These are phyloP conservation scores for Bimastos eiseni DNA, from an alignment of 2,888 invertebrate species.

Conservation along the genomic window DNA sequence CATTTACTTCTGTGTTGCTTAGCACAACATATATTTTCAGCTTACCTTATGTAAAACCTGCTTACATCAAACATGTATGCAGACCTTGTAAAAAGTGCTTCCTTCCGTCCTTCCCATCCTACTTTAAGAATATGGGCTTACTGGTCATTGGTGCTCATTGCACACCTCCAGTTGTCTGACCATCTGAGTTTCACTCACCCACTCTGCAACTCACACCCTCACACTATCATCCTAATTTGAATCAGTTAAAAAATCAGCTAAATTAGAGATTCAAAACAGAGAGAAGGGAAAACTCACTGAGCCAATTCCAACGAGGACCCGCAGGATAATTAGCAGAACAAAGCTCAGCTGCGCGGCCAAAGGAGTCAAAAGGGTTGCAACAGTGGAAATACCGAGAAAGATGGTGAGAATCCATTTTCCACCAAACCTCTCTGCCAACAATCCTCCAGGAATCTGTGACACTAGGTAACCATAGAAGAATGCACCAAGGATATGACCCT, in stretches of 20 bases:
- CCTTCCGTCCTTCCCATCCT: not conserved
- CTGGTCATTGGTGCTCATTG: not conserved
- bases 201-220: too few relatives aligned
- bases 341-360: constrained; percentile 45
- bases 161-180: not conserved
- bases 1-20: not conserved
- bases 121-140: too few relatives aligned
- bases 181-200: not conserved
- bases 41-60: not conserved
- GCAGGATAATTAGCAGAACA: constrained; percentile 45
- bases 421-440: constrained; percentile 47
- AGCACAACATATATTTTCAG: not conserved
- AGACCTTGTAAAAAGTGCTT: not conserved
- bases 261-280: not conserved
- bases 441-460: constrained; percentile 56
- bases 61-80: not conserved
- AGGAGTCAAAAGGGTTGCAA: constrained; percentile 48
- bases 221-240: not conserved
- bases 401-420: constrained; percentile 54
- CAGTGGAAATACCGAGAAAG: constrained; percentile 44
- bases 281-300: constrained; percentile 44
- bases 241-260: not conserved
- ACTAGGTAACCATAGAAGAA: constrained; percentile 66
- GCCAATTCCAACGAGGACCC: constrained; percentile 47
- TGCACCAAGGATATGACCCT: constrained; percentile 66